Conservation (phyloP, 2,888 invertebrate species). For the Synanthedon formicaeformis region DNA sequence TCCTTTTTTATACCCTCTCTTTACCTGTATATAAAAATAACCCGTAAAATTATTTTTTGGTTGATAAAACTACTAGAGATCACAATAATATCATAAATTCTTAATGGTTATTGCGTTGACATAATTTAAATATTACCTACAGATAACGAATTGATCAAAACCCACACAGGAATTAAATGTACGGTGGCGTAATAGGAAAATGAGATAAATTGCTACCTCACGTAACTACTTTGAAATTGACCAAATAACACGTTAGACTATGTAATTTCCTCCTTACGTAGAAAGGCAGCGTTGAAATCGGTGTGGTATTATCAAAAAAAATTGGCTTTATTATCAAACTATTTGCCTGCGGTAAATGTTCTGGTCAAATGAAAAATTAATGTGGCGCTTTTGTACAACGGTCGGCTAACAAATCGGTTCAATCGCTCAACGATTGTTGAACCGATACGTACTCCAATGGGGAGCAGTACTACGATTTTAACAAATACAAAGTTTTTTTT, state of each 20-base stretch:
- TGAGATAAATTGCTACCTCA: slow-evolving; percentile 49
- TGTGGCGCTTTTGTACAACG: slow-evolving; percentile 38
- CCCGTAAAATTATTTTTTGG: too few species aligned
- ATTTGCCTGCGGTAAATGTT: slow-evolving; percentile 50
- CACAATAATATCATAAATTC: too few species aligned
- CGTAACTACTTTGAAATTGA: slow-evolving; percentile 51
- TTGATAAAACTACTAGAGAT: too few species aligned
- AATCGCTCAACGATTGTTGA: slow-evolving; percentile 30
- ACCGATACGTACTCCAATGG: not conserved
- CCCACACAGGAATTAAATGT: slow-evolving; percentile 2
- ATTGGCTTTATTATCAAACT: slow-evolving; percentile 65
- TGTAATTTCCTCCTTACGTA: slow-evolving; percentile 52
- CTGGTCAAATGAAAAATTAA: slow-evolving; percentile 66
- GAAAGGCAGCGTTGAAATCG: slow-evolving; percentile 34
- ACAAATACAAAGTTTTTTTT: too few species aligned
- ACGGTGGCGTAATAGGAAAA: slow-evolving; percentile 34
- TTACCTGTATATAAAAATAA: too few species aligned
- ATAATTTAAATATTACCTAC: too few species aligned
- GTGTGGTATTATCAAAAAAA: slow-evolving; percentile 61
- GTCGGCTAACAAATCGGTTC: slow-evolving; percentile 50
- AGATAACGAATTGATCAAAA: not conserved
- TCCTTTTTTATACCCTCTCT: too few species aligned
- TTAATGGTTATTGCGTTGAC: too few species aligned
- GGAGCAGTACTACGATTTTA: too few species aligned
- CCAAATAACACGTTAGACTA: slow-evolving; percentile 48